Percentiles rank a stretch among this genome's conserved stretches.
These are phyloP conservation scores for Gryllus bimaculatus DNA, from an alignment of 1,140 invertebrate genomes.

Conservation along the genomic window DNA sequence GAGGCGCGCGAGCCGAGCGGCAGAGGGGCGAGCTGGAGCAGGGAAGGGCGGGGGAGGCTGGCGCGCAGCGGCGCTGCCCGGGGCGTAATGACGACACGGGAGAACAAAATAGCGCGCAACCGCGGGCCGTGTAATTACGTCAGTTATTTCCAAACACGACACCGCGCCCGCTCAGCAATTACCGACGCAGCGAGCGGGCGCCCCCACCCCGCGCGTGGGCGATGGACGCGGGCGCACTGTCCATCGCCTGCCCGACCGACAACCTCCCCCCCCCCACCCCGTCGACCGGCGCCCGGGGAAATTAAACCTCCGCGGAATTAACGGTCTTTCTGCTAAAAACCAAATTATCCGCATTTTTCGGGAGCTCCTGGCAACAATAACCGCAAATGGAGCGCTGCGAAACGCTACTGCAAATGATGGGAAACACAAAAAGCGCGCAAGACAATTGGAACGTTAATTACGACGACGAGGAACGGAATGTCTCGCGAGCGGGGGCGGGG, in stretches of 20 bases:
- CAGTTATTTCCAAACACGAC: conserved; percentile 4
- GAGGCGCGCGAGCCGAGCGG: neutral
- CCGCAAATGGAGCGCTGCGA: neutral
- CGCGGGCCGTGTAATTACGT: neutral
- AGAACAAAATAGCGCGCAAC: conserved; percentile 3
- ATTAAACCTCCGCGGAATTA: neutral
- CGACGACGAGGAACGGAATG: neutral
- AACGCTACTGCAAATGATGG: neutral
- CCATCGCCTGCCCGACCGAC: no score
- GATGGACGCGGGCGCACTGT: no score
- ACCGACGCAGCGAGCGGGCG: neutral
- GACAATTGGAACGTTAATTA: conserved; percentile 5
- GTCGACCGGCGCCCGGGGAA: neutral
- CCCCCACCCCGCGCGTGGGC: no score
- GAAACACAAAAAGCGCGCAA: neutral
- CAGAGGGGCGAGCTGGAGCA: no score
- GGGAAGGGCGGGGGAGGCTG: no score
- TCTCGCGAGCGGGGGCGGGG: neutral
- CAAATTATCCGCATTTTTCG: neutral
- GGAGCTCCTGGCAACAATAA: neutral
- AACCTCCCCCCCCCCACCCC: no score
- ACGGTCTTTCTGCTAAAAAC: conserved; percentile 1
- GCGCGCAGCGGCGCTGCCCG: no score
- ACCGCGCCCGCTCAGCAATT: neutral
- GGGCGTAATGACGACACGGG: neutral